Base-by-base conservation (phyloP, 2,888 invertebrate genomes). In the Nezara viridula region DNA sequence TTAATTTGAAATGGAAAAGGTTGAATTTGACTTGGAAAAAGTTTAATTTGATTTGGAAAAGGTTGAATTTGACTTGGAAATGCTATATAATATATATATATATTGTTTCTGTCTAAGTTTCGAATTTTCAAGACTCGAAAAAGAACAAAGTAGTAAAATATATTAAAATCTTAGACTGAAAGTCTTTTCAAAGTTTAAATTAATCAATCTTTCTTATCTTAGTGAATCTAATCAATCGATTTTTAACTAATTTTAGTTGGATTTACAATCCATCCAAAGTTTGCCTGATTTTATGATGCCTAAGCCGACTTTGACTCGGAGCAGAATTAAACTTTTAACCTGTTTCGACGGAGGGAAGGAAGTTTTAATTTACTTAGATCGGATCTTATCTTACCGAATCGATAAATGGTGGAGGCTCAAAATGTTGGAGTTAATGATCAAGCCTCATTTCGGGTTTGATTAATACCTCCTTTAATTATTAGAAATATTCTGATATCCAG, bases 341-440 rank as follows among this genome's bases (percentile, higher is more conserved):
- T 27, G 14, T 60, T 27, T 60, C 27, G 12, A 0, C 60, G 60
- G n/a, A 27, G 27, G 60, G 60, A 19, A 3, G 60, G 60, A 60
- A 60, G 60, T 60, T 60, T 60, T 60, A 60, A 60, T 60, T 60
- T 60, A 27, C 55, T 55, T n/a, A 55, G 55, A 55, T 9, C 1
- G 55, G 55, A 60, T 60, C 60, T 60, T 60, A 60, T 60, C 60
- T 60, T 27, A 60, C 27, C 60, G 12, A 27, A 60, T 60, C 60
- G 60, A 60, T 60, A 60, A 27, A n/a, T 27, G 27, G n/a, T 27
- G 2, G 27, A 27, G 60, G 14, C 27, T 12, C 7, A 27, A 60
- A 27, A n/a, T 60, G 27, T 27, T 60, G 60, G 27, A 60, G 14
- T 60, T 60, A 60, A 60, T 60, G 60, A 14, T 27, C 27, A 60